Conservation (phyloP, 1,140 invertebrate species). For the Scylla paramamosain region DNA sequence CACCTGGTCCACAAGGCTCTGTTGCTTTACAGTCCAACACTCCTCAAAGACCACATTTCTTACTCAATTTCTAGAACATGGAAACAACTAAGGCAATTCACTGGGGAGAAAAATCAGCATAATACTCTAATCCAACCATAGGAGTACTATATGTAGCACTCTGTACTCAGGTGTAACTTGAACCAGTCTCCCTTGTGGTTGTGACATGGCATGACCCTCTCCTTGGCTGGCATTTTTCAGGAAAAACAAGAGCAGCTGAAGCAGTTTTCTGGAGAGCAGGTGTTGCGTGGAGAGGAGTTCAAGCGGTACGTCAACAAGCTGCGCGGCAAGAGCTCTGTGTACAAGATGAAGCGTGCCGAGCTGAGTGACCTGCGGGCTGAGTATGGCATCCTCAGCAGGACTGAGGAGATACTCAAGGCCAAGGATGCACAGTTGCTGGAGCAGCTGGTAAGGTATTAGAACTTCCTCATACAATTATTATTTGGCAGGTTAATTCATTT, state of each 20-base stretch:
- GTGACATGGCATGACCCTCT: neutral
- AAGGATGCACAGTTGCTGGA: constrained; percentile 81
- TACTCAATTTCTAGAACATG: too few relatives aligned
- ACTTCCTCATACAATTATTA: too few relatives aligned
- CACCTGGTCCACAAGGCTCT: too few relatives aligned
- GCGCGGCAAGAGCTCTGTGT: constrained; percentile 88
- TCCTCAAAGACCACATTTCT: too few relatives aligned
- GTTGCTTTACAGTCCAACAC: too few relatives aligned
- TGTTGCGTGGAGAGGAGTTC: constrained; percentile 90
- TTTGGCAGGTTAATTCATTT: too few relatives aligned
- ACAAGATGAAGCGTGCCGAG: constrained; percentile 89
- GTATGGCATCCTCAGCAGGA: constrained; percentile 85
- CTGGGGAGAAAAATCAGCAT: too few relatives aligned
- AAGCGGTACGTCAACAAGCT: constrained; percentile 90
- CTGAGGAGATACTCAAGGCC: constrained; percentile 84
- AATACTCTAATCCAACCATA: too few relatives aligned
- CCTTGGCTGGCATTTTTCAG: constrained; percentile 40
- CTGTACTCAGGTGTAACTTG: too few relatives aligned
- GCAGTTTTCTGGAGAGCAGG: constrained; percentile 83
- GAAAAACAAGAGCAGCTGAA: constrained; percentile 82
- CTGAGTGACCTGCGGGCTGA: constrained; percentile 87
- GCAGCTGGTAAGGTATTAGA: constrained; percentile 80
- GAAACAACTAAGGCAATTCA: too few relatives aligned
- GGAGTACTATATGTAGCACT: too few relatives aligned
- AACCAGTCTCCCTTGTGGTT: neutral